These are phyloP conservation scores for Eulithis testata DNA, from an alignment of 2,888 invertebrate genomes.

Conservation along the genomic window DNA sequence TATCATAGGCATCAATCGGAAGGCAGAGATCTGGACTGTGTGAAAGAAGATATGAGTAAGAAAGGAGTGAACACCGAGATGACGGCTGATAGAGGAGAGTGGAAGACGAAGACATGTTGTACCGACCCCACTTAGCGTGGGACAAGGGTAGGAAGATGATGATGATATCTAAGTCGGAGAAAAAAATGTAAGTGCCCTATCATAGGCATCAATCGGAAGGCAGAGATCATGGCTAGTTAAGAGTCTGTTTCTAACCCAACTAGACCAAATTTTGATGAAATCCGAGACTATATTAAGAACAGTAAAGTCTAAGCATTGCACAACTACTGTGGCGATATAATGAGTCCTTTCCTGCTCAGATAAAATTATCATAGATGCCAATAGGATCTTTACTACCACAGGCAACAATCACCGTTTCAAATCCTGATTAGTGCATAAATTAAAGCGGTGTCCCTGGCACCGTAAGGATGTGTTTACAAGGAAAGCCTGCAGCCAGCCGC, in stretches of 20 bases:
- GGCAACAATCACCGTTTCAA: slow-evolving; percentile 43
- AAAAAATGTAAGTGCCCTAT: no score
- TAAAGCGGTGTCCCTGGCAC: slow-evolving; percentile 46
- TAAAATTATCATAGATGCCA: slow-evolving; percentile 41
- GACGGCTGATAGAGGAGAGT: no score
- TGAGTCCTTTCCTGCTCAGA: slow-evolving; percentile 37
- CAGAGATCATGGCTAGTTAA: not conserved
- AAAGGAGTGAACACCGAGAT: no score
- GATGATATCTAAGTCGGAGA: no score
- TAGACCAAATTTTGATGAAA: slow-evolving; percentile 3
- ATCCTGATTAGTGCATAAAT: slow-evolving; percentile 46
- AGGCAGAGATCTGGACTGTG: no score
- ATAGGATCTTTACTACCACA: slow-evolving; percentile 41
- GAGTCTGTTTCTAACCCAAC: not conserved
- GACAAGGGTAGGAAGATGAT: no score
- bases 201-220: not conserved
- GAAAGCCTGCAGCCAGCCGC: slow-evolving; percentile 7
- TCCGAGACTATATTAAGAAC: not conserved
- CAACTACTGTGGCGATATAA: slow-evolving; percentile 26
- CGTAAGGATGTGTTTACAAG: slow-evolving; percentile 39
- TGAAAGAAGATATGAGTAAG: no score
- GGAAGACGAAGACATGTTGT: no score
- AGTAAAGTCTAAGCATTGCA: slow-evolving; percentile 8
- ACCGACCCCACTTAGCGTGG: no score
- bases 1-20: no score